These are phyloP conservation scores for Urosaurus nigricauda DNA, from an alignment of 2,797 vertebrate species.

Conservation along the genomic window DNA sequence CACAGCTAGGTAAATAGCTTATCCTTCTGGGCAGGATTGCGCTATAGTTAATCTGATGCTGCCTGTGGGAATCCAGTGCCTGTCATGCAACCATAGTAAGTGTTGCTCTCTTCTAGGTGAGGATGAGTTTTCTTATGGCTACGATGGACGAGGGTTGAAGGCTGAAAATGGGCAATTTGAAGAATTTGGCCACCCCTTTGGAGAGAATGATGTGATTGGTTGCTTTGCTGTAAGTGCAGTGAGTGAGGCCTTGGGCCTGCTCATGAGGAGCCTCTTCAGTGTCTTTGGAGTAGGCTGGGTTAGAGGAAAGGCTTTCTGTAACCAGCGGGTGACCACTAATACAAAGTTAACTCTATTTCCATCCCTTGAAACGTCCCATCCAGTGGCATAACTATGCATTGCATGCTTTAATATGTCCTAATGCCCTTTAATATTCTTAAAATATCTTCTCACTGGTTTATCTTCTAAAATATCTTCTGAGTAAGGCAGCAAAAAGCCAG, in stretches of 20 bases:
- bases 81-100: background rate
- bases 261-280: background rate
- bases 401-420: background rate
- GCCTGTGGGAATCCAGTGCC: no score
- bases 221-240: constrained; percentile 88
- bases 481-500: background rate
- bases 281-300: background rate
- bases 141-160: constrained; percentile 85
- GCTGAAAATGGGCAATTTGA: constrained; percentile 83
- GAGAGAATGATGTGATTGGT: constrained; percentile 89
- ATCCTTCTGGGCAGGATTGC: background rate
- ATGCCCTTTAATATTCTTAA: background rate
- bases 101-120: constrained; percentile 80
- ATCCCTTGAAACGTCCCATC: background rate
- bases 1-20: constrained; percentile 87
- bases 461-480: no score
- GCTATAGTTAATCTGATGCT: background rate
- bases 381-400: background rate
- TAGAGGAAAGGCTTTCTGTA: background rate
- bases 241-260: background rate
- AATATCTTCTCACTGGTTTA: background rate
- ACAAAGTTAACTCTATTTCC: background rate
- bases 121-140: constrained; percentile 88
- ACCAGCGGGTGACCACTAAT: background rate
- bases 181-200: constrained; percentile 86